Conservation (phyloP, 1,140 invertebrate species). For the Temnothorax longispinosus region DNA sequence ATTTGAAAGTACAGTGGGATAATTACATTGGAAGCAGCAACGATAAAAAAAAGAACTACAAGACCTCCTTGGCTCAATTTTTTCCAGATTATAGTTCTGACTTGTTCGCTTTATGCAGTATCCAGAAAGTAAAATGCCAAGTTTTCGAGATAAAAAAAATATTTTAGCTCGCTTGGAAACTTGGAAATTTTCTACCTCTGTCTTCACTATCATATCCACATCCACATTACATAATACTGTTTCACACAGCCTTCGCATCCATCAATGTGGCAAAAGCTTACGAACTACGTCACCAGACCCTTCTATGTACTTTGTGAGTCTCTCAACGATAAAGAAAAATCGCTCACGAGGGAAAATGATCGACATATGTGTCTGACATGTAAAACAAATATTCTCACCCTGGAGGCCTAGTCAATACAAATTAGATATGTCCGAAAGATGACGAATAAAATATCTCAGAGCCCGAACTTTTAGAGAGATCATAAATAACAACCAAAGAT, state of each 20-base stretch:
- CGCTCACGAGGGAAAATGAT: neutral
- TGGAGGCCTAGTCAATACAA: neutral
- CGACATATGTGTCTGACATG: neutral
- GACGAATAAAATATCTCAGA: constrained; percentile 1
- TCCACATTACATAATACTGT: constrained; percentile 5
- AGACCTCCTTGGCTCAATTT: neutral
- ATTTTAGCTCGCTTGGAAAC: neutral
- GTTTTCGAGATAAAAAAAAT: neutral
- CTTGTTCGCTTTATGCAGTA: neutral
- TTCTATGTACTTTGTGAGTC: neutral
- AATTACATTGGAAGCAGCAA: neutral
- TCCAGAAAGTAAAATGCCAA: neutral
- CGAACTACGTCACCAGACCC: neutral
- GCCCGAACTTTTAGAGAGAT: neutral
- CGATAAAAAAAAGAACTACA: neutral
- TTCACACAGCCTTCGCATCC: constrained; percentile 1
- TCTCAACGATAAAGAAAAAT: constrained; percentile 12
- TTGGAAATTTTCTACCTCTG: constrained; percentile 10
- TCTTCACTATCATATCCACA: neutral
- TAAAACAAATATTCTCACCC: neutral
- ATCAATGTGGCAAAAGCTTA: constrained; percentile 20
- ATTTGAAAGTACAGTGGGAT: constrained; percentile 16
- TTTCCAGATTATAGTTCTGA: neutral
- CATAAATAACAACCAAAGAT: neutral
- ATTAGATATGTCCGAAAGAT: neutral